phyloP scores from a whole-genome alignment of 2,797 vertebrate species.

The Heterohyrax brucei region DNA sequence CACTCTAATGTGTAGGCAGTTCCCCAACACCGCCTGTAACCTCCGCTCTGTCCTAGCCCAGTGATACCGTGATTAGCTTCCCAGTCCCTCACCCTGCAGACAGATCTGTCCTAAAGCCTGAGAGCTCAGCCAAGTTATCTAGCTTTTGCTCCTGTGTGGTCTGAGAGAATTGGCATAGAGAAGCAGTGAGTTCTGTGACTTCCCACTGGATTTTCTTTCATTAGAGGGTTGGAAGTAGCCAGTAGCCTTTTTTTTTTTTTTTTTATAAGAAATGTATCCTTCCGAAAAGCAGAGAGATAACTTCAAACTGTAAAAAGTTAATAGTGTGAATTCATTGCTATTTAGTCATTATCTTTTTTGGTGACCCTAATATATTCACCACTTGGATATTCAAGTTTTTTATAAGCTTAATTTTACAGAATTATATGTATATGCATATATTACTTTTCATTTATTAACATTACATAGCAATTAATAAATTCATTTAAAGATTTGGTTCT shows the following conservation, averaged over 20 bases:
- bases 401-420: background rate
- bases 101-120: conserved; percentile 29
- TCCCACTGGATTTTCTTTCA: conserved; percentile 65
- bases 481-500: background rate
- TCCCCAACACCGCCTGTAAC: background rate
- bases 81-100: background rate
- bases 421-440: background rate
- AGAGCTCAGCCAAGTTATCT: conserved; percentile 52
- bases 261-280: conserved; percentile 41
- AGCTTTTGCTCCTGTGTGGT: conserved; percentile 72
- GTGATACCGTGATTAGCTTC: background rate
- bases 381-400: conserved; percentile 37
- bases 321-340: conserved; percentile 34
- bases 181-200: conserved; percentile 61
- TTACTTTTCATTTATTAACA: conserved; percentile 36
- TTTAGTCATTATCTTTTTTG: conserved; percentile 18
- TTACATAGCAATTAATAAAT: conserved; percentile 25
- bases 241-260: conserved; percentile 51
- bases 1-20: background rate
- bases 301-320: conserved; percentile 57
- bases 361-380: background rate
- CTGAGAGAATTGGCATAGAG: conserved; percentile 64
- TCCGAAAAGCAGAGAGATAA: conserved; percentile 29
- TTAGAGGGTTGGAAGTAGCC: conserved; percentile 67
- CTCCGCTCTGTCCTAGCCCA: background rate